Evolutionary conservation across 2,888 invertebrate species (phyloP), one percentile per base, ranked within the genome.

Genomic region (Trilocha varians): DNA sequence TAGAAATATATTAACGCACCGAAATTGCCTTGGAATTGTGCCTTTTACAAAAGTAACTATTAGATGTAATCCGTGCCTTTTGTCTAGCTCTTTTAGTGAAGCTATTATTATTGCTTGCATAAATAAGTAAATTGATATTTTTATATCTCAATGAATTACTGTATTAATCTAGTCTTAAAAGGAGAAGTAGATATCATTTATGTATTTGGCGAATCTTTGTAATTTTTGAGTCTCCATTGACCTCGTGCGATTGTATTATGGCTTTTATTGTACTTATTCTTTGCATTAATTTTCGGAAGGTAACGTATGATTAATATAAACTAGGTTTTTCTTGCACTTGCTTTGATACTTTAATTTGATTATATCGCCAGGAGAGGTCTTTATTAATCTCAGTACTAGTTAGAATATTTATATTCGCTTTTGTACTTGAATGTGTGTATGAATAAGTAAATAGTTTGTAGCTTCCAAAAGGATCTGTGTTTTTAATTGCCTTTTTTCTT

Each of bases 371-470:
- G 39, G 42, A 41, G 41, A 61, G 64, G 63, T 71, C 68, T 71
- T 66, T 65, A 57, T 47, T 64, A 72, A 79, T 79, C 76, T 75
- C 70, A 60, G 52, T 49, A 52, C 59, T n/a, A n/a, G n/a, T n/a
- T n/a, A n/a, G n/a, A n/a, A 53, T 25, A 9, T 25, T 61, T 52
- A 50, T 54, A 66, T 73, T 66, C 67, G 72, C 72, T 70, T 70
- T 71, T 74, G 78, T 79, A 79, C 78, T 78, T 79, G 2, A 11
- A 78, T 65, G 62, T 70, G 73, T 66, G 71, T 52, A 58, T 64
- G 61, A 53, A 44, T 64, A 25, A 9, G 25, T 9, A 25, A 25
- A 9, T 25, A 25, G 25, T 5, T 6, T 9, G 2, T 25, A 25
- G 25, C 2, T 11, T 25, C 8, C 25, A 25, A 6, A 25, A 25